A percentile compares a stretch with the other conserved stretches of the same genome.
phyloP scores from a whole-genome alignment of 2,888 invertebrate genomes.

The Epicampocera succincta region DNA sequence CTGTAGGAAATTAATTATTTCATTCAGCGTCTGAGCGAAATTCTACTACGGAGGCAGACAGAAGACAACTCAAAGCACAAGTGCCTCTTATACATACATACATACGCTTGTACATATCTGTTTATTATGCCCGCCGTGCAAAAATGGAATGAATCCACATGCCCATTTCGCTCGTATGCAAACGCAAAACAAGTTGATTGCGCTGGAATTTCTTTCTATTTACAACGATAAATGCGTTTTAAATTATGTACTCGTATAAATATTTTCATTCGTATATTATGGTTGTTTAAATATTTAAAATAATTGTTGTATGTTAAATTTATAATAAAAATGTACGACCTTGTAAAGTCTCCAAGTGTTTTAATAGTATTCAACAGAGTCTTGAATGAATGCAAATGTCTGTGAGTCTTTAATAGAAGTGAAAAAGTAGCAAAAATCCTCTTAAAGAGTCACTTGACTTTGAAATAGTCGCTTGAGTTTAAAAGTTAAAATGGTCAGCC shows the following conservation, averaged over 20 bases:
- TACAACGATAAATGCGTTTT: constrained; percentile 45
- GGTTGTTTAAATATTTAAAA: constrained; percentile 39
- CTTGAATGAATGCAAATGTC: constrained; percentile 18
- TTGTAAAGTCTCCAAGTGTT: constrained; percentile 29
- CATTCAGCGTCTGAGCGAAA: constrained; percentile 10
- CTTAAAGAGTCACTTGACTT: not conserved
- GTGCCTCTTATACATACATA: not conserved
- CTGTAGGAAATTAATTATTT: constrained; percentile 34
- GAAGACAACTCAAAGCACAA: not conserved
- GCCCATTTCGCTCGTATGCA: constrained; percentile 37
- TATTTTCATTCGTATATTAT: constrained; percentile 11
- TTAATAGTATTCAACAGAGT: constrained; percentile 3
- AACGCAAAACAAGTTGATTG: constrained; percentile 43
- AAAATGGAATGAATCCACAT: not conserved
- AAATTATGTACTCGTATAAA: constrained; percentile 17
- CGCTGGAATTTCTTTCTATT: constrained; percentile 27
- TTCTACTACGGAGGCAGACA: not conserved
- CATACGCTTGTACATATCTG: not conserved
- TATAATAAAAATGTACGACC: constrained; percentile 23
- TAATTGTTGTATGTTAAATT: constrained; percentile 23
- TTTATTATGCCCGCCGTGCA: constrained; percentile 40
- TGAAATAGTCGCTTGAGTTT: not conserved
- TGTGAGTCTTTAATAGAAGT: not conserved
- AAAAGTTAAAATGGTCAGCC: too few relatives aligned
- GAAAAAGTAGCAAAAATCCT: not conserved